Evolutionary conservation across 2,113 vertebrate species (phyloP).

Genomic region (Ictidomys tridecemlineatus): DNA sequence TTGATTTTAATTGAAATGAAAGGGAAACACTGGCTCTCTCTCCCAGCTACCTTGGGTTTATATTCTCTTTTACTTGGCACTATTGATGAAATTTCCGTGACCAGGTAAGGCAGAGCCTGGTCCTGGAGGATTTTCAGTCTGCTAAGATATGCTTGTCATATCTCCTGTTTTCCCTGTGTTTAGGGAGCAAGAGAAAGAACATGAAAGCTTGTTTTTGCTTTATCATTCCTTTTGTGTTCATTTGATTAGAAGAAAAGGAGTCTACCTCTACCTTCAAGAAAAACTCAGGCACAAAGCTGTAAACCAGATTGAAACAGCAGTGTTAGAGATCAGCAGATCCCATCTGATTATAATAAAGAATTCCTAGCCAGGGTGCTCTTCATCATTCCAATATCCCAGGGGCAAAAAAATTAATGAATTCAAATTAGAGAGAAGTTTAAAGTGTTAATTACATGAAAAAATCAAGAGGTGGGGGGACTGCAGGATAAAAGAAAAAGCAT

Average conservation of each 20-base stretch:
- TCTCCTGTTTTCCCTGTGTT: background rate
- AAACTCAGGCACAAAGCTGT: background rate
- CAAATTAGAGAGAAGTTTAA: background rate
- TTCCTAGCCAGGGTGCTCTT: background rate
- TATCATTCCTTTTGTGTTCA: background rate
- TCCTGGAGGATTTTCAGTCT: background rate
- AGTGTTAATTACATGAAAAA: background rate
- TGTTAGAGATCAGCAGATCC: background rate
- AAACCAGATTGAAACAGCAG: background rate
- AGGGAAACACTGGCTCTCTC: background rate
- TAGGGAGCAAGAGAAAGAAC: background rate
- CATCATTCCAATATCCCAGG: background rate
- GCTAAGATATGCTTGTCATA: no score
- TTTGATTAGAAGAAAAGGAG: background rate
- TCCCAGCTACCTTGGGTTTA: background rate
- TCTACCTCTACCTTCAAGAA: background rate
- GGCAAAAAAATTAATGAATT: background rate
- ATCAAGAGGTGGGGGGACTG: background rate
- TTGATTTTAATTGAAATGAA: background rate
- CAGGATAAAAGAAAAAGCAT: background rate
- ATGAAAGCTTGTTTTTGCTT: background rate
- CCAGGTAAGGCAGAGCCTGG: background rate
- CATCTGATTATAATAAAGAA: background rate
- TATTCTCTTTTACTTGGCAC: background rate
- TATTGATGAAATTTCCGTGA: background rate